Evolutionary conservation across 1,140 invertebrate genomes (phyloP), one percentile per base, ranked within the genome.

Genomic region (Euborellia annulipes): DNA sequence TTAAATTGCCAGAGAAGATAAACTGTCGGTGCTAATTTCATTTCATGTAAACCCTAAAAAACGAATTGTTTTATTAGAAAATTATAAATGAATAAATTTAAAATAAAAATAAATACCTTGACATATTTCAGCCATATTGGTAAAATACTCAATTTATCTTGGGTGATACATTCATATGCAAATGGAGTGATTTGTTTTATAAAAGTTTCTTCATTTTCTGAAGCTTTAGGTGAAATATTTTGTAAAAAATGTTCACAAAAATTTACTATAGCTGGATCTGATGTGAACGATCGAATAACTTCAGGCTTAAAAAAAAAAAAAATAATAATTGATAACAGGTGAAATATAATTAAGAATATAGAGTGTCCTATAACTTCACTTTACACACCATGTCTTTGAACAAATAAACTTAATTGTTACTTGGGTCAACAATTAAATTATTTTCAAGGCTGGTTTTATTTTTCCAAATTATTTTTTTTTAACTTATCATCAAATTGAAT

Each of bases 91-190:
- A 19, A n/a, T n/a, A 16, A 47, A 46, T 34, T 45, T 47, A 43
- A 51, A 22, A 42, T 19, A 42, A 36, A n/a, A 38, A 43, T 14
- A 55, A 67, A 60, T 49, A 79, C 80, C 65, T 82, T 78, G 46
- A 79, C 63, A 41, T 85, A 70, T 13, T 70, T 70, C 3, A 81
- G 65, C 71, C 80, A 85, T 45, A 83, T 69, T 3, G 81, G 75
- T 48, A 93, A 60, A 16, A 85, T 70, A 55, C 79, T 79, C 42
- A 87, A 64, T 59, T 87, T 87, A 62, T 94, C 88, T 56, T 80
- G 78, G 1, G 85, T 76, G 0, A 89, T 78, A 49, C 85, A 90
- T 58, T 91, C 85, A 55, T 90, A 89, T 23, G 86, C 76, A 19
- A 88, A 64, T 55, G 77, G 73, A 21, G 78, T 78, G 27, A 92